Conservation (phyloP, 2,888 invertebrate species). For the Tetranychus truncatus region DNA sequence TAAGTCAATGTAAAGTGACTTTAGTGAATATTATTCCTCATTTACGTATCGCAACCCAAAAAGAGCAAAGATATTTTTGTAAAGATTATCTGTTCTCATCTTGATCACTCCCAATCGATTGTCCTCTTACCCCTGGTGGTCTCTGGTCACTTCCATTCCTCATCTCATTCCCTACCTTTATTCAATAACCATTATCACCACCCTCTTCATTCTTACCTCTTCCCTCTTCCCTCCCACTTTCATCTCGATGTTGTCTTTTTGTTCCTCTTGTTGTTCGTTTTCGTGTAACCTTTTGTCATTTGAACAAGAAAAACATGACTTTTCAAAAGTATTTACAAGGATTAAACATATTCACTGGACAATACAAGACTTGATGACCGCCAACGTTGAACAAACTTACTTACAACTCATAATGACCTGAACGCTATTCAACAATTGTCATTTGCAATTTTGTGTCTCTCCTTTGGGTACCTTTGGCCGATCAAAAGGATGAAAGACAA, state of each 20-base stretch:
- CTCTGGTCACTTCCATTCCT: neutral
- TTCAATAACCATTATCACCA: neutral
- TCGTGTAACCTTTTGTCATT: neutral
- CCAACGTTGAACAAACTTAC: neutral
- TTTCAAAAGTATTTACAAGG: conserved; percentile 8
- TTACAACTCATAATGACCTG: neutral
- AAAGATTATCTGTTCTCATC: neutral
- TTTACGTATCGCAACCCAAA: neutral
- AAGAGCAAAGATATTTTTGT: neutral
- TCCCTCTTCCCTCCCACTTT: neutral
- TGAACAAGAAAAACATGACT: conserved; percentile 6
- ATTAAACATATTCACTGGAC: conserved; percentile 8
- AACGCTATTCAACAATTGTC: neutral
- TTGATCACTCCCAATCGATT: neutral
- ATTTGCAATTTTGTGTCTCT: neutral
- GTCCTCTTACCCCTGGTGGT: neutral
- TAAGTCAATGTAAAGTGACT: no score
- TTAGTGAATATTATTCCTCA: no score
- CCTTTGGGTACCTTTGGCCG: conserved; percentile 1
- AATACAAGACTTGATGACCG: neutral
- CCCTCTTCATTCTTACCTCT: neutral
- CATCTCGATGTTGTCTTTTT: neutral
- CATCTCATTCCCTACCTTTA: neutral
- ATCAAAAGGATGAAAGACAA: neutral
- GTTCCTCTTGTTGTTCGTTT: neutral